phyloP scores from a whole-genome alignment of 2,113 vertebrate genomes.

The Elephantulus edwardii region DNA sequence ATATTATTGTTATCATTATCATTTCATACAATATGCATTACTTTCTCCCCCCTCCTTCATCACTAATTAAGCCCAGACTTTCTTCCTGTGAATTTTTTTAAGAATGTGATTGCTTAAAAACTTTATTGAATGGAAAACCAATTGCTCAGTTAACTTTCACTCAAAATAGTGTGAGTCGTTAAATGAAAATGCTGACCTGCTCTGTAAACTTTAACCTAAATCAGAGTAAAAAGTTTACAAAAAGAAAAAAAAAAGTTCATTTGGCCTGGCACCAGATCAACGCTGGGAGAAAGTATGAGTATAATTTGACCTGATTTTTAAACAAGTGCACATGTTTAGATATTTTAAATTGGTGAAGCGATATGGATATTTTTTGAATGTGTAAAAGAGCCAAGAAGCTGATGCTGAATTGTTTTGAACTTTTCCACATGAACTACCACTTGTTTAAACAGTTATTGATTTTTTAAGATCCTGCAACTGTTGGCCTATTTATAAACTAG shows the following conservation, averaged over 20 bases:
- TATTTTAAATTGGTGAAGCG: constrained; percentile 52
- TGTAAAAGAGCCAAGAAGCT: constrained; percentile 28
- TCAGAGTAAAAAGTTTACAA: too few relatives aligned
- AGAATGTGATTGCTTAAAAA: constrained; percentile 62
- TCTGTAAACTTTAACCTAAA: too few relatives aligned
- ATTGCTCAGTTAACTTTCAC: too few relatives aligned
- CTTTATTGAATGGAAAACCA: too few relatives aligned
- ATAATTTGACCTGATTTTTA: constrained; percentile 70
- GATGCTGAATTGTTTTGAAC: constrained; percentile 55
- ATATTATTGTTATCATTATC: constrained; percentile 20
- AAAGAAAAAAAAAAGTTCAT: constrained; percentile 67
- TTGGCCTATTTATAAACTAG: constrained; percentile 57
- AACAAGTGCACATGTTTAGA: constrained; percentile 38
- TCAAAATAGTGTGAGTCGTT: too few relatives aligned
- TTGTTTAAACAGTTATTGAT: constrained; percentile 66
- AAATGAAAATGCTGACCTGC: too few relatives aligned
- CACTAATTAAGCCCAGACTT: constrained; percentile 75
- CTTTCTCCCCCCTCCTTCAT: constrained; percentile 74
- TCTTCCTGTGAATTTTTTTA: constrained; percentile 73
- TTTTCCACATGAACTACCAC: constrained; percentile 61
- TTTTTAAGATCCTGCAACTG: constrained; percentile 58
- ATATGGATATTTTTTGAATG: constrained; percentile 44
- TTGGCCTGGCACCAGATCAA: constrained; percentile 62
- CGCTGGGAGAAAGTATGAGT: constrained; percentile 53
- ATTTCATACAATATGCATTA: constrained; percentile 38